Evolutionary conservation across 2,888 invertebrate species (phyloP).

Genomic region (Orchesellides sinensis): DNA sequence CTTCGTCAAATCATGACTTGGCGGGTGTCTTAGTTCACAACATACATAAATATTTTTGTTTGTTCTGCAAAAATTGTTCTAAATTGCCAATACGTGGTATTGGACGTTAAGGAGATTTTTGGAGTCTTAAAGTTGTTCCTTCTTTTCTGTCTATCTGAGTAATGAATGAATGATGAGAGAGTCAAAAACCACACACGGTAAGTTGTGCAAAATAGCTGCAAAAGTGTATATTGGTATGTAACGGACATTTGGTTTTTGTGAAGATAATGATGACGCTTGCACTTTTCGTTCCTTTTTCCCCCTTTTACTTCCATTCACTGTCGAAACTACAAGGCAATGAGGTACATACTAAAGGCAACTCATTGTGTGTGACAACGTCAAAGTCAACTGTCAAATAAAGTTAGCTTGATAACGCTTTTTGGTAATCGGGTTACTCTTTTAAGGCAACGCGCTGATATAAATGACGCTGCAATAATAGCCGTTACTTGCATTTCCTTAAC

Average conservation of each 20-base stretch:
- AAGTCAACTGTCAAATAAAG: conserved; percentile 49
- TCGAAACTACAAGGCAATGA: neutral
- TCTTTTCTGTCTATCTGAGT: neutral
- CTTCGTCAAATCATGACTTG: too few relatives aligned
- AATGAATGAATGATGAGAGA: neutral
- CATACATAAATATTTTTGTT: too few relatives aligned
- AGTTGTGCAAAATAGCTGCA: neutral
- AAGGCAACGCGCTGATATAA: neutral
- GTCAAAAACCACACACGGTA: neutral
- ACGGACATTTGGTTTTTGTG: neutral
- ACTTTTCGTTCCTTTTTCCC: conserved; percentile 18
- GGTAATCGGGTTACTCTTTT: neutral
- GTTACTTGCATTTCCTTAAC: too few relatives aligned
- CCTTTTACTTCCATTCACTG: neutral
- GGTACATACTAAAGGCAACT: neutral
- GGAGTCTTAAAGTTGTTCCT: neutral
- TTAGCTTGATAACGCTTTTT: neutral
- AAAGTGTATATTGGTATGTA: neutral
- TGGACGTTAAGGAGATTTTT: too few relatives aligned
- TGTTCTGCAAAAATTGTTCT: too few relatives aligned
- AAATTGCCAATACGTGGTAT: too few relatives aligned
- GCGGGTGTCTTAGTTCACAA: too few relatives aligned
- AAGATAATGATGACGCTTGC: conserved; percentile 9
- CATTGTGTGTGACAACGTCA: conserved; percentile 48
- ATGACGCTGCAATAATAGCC: neutral